Evolutionary conservation across 2,797 vertebrate genomes (phyloP), one percentile per base, ranked within the genome.

Genomic region (Fistularia tabacaria): DNA sequence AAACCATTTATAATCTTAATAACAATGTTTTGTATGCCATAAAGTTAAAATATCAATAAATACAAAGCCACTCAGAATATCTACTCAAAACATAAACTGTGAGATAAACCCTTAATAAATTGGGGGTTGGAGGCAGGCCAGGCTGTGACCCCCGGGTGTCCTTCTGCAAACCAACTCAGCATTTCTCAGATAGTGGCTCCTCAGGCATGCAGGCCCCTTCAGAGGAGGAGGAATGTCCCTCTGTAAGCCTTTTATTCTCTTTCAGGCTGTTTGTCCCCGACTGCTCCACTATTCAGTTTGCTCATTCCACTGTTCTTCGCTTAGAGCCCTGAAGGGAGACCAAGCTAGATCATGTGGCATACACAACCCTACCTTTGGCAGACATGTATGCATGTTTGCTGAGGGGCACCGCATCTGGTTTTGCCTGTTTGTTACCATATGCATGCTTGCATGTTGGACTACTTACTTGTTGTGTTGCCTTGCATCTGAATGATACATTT

Each of bases 401-500:
- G 25, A 25, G 25, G 5, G 25, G 25, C 25, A 25, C 25, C 25
- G 25, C 25, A 25, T 25, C 5, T 25, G 25, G 25, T 25, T 25
- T 25, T 25, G 25, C 25, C 25, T 25, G 25, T 25, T 25, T 25
- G 25, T 25, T 8, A 7, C 37, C 25, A 37, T 38, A 15, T 9
- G 64, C 50, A 44, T 48, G 13, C 8, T 38, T 55, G 51, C 8
- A 9, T 44, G 49, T 49, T 54, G 36, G 38, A 36, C 6, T 47
- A 95, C 97, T 98, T 91, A 99, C 97, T 97, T 80, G 97, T 99
- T 8, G 94, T 94, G 85, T 93, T 99, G 87, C 97, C 97, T 87
- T 98, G 97, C 97, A 99, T 99, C 88, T 99, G 97, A 84, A 99
- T 99, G 83, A 99, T 99, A 86, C 97, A 99, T 90, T 98, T 98